Evolutionary conservation across 2,113 vertebrate species (phyloP).

Genomic region (Columba livia): DNA sequence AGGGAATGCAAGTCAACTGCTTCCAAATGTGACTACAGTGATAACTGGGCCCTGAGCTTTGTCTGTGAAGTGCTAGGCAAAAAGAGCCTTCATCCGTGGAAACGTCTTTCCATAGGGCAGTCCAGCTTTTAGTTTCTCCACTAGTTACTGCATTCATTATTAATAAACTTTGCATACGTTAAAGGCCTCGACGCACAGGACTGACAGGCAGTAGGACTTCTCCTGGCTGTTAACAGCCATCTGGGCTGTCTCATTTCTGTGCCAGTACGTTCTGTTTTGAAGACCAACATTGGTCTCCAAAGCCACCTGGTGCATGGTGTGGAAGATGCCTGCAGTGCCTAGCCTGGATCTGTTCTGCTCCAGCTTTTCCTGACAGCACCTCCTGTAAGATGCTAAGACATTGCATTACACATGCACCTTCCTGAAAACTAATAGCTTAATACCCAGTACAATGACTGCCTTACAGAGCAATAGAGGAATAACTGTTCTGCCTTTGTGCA

Average conservation of each 20-base stretch:
- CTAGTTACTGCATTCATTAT: neutral
- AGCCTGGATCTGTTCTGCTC: neutral
- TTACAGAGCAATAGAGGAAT: neutral
- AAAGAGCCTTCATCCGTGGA: neutral
- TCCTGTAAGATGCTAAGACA: neutral
- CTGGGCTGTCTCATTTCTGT: neutral
- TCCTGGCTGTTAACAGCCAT: constrained; percentile 1
- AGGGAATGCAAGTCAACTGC: neutral
- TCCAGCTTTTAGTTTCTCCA: neutral
- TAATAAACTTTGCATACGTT: neutral
- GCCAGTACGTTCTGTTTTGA: neutral
- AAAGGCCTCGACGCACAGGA: neutral
- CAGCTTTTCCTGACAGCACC: neutral
- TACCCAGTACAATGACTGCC: neutral
- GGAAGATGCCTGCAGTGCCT: neutral
- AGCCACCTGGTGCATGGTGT: neutral
- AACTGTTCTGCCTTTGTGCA: neutral
- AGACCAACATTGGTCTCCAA: neutral
- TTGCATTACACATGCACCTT: neutral
- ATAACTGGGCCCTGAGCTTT: neutral
- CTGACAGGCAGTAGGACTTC: neutral
- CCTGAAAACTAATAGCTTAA: constrained; percentile 3
- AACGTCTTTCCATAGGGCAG: neutral
- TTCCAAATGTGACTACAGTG: neutral
- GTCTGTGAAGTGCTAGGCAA: neutral